These are phyloP conservation scores for Eristalis arbustorum DNA, from an alignment of 2,888 invertebrate species.

Conservation along the genomic window DNA sequence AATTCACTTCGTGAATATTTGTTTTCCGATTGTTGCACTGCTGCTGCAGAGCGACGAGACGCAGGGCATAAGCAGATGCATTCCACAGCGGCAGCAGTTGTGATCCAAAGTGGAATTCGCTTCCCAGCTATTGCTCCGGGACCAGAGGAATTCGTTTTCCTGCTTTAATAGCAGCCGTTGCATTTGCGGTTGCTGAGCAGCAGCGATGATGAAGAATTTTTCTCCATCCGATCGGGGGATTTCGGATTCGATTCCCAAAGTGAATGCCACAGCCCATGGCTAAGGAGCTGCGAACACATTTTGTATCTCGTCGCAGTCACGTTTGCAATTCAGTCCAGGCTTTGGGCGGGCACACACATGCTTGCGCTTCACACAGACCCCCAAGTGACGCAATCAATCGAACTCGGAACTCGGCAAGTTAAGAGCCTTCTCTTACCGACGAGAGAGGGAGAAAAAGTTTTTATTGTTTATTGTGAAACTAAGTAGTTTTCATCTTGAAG, in stretches of 20 bases:
- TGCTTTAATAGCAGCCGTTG: conserved; percentile 32
- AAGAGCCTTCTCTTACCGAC: not conserved
- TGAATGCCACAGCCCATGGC: not conserved
- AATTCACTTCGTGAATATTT: not conserved
- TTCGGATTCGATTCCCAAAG: not conserved
- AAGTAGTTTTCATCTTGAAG: conserved; percentile 46
- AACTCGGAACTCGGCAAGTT: conserved; percentile 13
- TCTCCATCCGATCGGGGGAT: not conserved
- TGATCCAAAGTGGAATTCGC: conserved; percentile 46
- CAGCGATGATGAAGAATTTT: too few species aligned
- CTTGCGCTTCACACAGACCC: not conserved
- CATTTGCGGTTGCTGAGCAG: conserved; percentile 3
- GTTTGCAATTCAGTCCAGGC: not conserved
- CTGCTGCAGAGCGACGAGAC: not conserved
- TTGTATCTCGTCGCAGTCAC: conserved; percentile 21
- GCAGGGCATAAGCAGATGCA: conserved; percentile 6
- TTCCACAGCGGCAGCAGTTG: conserved; percentile 12
- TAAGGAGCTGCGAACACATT: not conserved
- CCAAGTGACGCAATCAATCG: conserved; percentile 60
- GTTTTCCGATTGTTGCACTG: conserved; percentile 35
- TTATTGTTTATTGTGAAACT: conserved; percentile 60
- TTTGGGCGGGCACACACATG: not conserved
- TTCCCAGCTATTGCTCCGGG: conserved; percentile 22
- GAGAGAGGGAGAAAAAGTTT: conserved; percentile 27
- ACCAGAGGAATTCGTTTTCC: conserved; percentile 2